These are phyloP conservation scores for Melanotus villosus DNA, from an alignment of 2,888 invertebrate species.

Conservation along the genomic window DNA sequence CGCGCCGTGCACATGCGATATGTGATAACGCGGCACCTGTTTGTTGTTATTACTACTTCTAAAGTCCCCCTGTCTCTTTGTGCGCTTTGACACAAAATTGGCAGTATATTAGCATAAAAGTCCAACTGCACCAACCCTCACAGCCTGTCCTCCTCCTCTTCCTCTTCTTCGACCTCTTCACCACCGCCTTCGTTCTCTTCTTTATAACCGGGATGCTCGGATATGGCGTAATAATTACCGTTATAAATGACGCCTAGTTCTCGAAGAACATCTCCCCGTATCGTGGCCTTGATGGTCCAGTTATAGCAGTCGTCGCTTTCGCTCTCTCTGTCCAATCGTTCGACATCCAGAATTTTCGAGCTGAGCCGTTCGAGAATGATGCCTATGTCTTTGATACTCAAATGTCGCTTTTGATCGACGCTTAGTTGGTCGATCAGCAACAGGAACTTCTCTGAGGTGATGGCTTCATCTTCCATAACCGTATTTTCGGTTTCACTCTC, in stretches of 20 bases:
- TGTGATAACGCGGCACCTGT: conserved; percentile 63
- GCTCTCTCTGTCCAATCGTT: conserved; percentile 90
- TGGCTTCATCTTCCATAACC: conserved; percentile 91
- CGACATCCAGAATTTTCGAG: conserved; percentile 94
- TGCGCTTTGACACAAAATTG: conserved; percentile 55
- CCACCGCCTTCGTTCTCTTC: conserved; percentile 90
- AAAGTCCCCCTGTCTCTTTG: conserved; percentile 55
- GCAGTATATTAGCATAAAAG: conserved; percentile 48
- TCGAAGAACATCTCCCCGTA: conserved; percentile 90
- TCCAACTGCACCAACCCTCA: conserved; percentile 56
- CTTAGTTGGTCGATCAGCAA: conserved; percentile 93
- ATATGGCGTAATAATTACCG: conserved; percentile 95
- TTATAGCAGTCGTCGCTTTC: conserved; percentile 96
- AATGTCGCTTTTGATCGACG: conserved; percentile 91
- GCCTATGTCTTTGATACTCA: conserved; percentile 95
- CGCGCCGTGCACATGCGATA: conserved; percentile 62
- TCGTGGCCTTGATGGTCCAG: conserved; percentile 97
- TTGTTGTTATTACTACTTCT: conserved; percentile 55
- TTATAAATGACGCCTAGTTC: conserved; percentile 95
- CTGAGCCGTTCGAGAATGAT: conserved; percentile 93
- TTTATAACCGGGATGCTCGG: conserved; percentile 94
- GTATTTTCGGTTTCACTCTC: conserved; percentile 96
- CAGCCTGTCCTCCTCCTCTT: conserved; percentile 79
- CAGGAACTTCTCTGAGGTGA: conserved; percentile 92
- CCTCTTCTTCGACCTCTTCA: conserved; percentile 88